These are phyloP conservation scores for Leucophenga varia DNA, from an alignment of 1,140 invertebrate species.

Conservation along the genomic window DNA sequence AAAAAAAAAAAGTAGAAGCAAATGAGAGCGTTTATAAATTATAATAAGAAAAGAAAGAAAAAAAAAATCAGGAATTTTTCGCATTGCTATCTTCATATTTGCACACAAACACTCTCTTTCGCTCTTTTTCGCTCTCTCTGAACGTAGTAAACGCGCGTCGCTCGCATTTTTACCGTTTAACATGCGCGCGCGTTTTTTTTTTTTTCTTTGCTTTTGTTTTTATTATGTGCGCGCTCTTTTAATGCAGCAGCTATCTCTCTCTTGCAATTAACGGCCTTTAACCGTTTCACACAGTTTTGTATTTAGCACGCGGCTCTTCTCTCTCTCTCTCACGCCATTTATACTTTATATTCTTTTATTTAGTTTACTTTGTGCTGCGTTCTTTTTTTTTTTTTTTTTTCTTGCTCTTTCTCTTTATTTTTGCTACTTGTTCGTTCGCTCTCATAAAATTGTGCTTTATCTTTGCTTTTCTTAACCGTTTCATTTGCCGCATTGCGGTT, in stretches of 20 bases:
- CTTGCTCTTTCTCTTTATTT: neutral
- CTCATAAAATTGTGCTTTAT: constrained; percentile 21
- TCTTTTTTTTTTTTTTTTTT: constrained; percentile 6
- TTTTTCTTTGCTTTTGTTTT: constrained; percentile 9
- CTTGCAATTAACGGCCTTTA: constrained; percentile 11
- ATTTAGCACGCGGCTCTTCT: constrained; percentile 3
- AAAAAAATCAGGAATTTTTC: too few relatives aligned
- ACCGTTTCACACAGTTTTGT: constrained; percentile 46
- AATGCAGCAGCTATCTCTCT: constrained; percentile 9
- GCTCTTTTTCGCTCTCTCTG: constrained; percentile 8
- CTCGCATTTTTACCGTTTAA: constrained; percentile 20
- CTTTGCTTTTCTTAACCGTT: constrained; percentile 53
- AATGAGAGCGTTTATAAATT: too few relatives aligned
- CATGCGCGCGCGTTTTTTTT: constrained; percentile 19
- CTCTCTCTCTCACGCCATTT: constrained; percentile 13
- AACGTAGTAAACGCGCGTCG: constrained; percentile 5
- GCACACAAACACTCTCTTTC: constrained; percentile 16
- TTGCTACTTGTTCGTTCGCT: neutral
- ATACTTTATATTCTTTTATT: constrained; percentile 31
- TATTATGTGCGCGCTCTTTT: constrained; percentile 16
- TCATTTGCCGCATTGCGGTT: constrained; percentile 56
- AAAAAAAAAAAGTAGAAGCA: too few relatives aligned
- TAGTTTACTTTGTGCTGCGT: constrained; percentile 18
- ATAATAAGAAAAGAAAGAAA: neutral
- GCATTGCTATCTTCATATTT: constrained; percentile 14